These are phyloP conservation scores for Polyergus mexicanus DNA, from an alignment of 1,140 invertebrate genomes.

Conservation along the genomic window DNA sequence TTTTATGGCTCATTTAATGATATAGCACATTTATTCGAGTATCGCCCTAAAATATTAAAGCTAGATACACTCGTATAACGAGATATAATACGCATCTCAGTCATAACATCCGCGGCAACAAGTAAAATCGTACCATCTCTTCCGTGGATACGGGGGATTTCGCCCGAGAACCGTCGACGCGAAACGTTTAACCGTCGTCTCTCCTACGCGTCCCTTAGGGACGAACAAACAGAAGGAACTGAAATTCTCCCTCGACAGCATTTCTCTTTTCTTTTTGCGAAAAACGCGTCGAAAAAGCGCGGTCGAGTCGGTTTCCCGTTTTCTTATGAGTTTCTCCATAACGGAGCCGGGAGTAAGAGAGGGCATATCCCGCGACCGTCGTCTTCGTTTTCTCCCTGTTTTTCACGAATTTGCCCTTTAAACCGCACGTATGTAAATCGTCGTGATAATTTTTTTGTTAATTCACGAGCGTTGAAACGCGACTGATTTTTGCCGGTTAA, in stretches of 20 bases:
- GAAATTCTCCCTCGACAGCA: slow-evolving; percentile 43
- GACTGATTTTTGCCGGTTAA: slow-evolving; percentile 37
- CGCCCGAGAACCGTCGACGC: slow-evolving; percentile 37
- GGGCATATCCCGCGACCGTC: slow-evolving; percentile 23
- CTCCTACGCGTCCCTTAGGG: slow-evolving; percentile 45
- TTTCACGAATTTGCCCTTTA: slow-evolving; percentile 39
- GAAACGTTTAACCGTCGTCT: slow-evolving; percentile 57
- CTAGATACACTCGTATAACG: not conserved
- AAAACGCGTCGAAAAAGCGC: slow-evolving; percentile 53
- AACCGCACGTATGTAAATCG: slow-evolving; percentile 58
- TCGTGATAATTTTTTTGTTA: slow-evolving; percentile 56
- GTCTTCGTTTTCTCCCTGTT: slow-evolving; percentile 35
- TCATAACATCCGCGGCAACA: slow-evolving; percentile 30
- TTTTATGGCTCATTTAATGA: not conserved
- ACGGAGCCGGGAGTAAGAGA: slow-evolving; percentile 24
- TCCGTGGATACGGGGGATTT: not conserved
- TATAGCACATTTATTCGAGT: not conserved
- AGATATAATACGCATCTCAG: slow-evolving; percentile 31
- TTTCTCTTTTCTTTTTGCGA: slow-evolving; percentile 45
- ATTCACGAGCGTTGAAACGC: slow-evolving; percentile 31
- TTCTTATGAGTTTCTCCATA: slow-evolving; percentile 54
- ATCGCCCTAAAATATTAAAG: not conserved
- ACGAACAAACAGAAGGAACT: slow-evolving; percentile 56
- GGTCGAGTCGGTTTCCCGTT: slow-evolving; percentile 44
- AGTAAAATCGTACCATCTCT: not conserved